Evolutionary conservation across 2,797 vertebrate species (phyloP).

Genomic region (Pseudomugil gertrudae): DNA sequence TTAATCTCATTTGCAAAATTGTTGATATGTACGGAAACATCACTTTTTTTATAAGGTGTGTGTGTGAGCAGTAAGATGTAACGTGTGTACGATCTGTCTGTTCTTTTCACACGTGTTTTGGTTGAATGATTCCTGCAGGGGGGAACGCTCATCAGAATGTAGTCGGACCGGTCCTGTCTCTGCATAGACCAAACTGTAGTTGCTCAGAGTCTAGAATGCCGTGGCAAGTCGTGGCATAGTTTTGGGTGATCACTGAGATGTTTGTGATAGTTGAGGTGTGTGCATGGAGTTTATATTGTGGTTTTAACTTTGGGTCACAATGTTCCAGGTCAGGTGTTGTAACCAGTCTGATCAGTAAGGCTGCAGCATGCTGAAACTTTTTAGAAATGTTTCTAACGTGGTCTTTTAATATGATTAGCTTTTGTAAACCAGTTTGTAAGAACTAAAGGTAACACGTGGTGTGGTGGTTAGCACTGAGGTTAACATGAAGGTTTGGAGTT

Average conservation of each 20-base stretch:
- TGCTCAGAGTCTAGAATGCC: not conserved
- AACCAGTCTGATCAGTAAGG: not conserved
- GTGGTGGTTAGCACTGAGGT: not conserved
- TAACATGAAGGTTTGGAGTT: not conserved
- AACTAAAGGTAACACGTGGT: not conserved
- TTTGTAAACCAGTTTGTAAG: not conserved
- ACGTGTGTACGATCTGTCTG: not conserved
- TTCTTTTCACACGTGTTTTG: not conserved
- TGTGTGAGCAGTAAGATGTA: not conserved
- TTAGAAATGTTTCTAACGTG: no score
- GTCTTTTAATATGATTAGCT: not conserved
- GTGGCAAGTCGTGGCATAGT: not conserved
- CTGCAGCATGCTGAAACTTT: not conserved
- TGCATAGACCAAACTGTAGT: not conserved
- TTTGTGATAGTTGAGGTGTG: not conserved
- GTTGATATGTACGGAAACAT: not conserved
- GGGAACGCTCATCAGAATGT: conserved; percentile 19
- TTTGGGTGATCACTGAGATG: not conserved
- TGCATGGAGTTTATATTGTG: not conserved
- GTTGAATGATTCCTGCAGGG: not conserved
- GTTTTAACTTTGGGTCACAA: not conserved
- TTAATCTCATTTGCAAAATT: not conserved
- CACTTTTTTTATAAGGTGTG: not conserved
- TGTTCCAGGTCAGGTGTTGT: not conserved
- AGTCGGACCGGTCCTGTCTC: conserved; percentile 31